Evolutionary conservation across 2,888 invertebrate species (phyloP).

Genomic region (Hipparchia sbordonii): DNA sequence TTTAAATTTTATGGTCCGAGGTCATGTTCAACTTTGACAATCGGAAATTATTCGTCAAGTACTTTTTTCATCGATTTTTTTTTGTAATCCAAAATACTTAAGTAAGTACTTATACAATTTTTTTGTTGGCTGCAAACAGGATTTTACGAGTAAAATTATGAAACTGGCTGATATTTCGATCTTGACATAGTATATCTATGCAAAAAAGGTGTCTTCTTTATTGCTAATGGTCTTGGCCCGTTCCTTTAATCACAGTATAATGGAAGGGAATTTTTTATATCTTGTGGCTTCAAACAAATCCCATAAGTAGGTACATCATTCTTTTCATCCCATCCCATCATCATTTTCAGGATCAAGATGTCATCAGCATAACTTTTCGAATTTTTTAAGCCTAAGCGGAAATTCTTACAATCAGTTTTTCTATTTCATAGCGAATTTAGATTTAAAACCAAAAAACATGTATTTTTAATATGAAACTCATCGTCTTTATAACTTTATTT

Average conservation of each 20-base stretch:
- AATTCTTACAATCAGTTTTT: too few relatives aligned
- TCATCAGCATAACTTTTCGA: neutral
- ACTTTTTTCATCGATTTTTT: neutral
- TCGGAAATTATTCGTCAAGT: constrained; percentile 5
- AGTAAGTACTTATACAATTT: neutral
- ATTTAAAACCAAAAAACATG: too few relatives aligned
- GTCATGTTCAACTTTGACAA: constrained; percentile 25
- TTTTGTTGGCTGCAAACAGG: neutral
- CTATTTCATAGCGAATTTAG: neutral
- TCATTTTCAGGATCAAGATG: too few relatives aligned
- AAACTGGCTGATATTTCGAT: neutral
- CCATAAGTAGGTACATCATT: too few relatives aligned
- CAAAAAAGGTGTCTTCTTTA: neutral
- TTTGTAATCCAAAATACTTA: neutral
- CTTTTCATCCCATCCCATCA: too few relatives aligned
- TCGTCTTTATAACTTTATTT: too few relatives aligned
- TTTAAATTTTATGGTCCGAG: constrained; percentile 29
- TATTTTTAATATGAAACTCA: too few relatives aligned
- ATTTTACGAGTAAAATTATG: neutral
- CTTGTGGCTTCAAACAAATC: too few relatives aligned
- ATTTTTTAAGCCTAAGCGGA: neutral
- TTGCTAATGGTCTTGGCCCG: too few relatives aligned
- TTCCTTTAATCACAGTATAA: too few relatives aligned
- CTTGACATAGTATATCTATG: neutral
- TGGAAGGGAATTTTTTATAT: too few relatives aligned